phyloP scores from a whole-genome alignment of 2,113 vertebrate species.

The Pycnonotus jocosus region DNA sequence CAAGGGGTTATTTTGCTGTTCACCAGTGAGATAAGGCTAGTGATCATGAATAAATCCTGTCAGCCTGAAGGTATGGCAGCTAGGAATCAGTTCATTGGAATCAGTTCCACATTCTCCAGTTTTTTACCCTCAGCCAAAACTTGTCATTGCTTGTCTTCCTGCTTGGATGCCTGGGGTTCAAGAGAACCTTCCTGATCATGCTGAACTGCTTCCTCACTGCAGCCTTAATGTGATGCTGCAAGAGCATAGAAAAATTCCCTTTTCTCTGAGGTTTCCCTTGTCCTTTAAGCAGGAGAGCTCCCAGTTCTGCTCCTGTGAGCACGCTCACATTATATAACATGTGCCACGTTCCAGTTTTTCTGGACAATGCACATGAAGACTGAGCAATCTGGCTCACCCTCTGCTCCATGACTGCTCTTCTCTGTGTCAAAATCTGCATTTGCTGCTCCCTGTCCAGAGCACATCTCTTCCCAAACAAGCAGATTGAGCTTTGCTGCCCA shows the following conservation, averaged over 20 bases:
- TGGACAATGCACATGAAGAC: not conserved
- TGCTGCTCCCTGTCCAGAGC: not conserved
- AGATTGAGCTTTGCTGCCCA: not conserved
- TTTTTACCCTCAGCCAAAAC: not conserved
- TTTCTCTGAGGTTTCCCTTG: not conserved
- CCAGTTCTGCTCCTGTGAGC: not conserved
- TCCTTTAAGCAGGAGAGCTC: not conserved
- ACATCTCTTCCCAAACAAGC: not conserved
- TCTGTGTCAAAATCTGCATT: not conserved
- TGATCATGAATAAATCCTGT: not conserved
- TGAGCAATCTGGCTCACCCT: conserved; percentile 15
- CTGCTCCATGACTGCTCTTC: not conserved
- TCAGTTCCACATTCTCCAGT: not conserved
- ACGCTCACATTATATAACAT: not conserved
- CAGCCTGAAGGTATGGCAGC: not conserved
- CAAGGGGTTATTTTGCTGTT: not conserved
- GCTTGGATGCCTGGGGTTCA: not conserved
- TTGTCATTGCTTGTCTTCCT: not conserved
- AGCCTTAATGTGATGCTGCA: not conserved
- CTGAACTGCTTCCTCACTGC: not conserved
- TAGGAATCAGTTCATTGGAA: not conserved
- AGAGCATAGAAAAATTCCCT: not conserved
- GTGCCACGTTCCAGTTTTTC: not conserved
- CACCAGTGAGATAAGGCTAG: not conserved
- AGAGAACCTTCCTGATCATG: not conserved